phyloP scores from a whole-genome alignment of 2,888 invertebrate genomes.

The Mystacides longicornis region DNA sequence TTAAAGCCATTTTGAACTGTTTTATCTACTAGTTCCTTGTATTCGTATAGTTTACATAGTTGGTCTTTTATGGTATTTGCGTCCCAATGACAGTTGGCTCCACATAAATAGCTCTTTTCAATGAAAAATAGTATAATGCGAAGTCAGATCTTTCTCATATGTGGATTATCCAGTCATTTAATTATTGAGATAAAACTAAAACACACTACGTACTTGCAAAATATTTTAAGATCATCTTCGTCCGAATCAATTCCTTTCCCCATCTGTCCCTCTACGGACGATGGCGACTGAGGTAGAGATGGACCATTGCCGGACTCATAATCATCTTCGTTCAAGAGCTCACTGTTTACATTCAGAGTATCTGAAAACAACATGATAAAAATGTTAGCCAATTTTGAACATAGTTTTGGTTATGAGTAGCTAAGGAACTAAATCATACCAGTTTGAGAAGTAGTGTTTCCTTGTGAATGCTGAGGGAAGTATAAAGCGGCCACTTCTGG shows the following conservation, averaged over 20 bases:
- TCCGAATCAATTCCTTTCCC: slow-evolving; percentile 73
- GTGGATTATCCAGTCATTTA: too few species aligned
- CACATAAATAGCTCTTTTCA: too few species aligned
- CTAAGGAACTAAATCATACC: slow-evolving; percentile 19
- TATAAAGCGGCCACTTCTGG: slow-evolving; percentile 88
- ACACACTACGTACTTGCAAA: slow-evolving; percentile 46
- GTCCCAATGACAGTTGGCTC: too few species aligned
- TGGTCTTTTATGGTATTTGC: too few species aligned
- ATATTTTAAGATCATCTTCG: slow-evolving; percentile 66
- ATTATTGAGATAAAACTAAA: too few species aligned
- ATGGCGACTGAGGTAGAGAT: slow-evolving; percentile 88
- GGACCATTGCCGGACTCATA: slow-evolving; percentile 95
- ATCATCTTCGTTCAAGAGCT: slow-evolving; percentile 70
- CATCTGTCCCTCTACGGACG: slow-evolving; percentile 76
- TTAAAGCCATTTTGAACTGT: too few species aligned
- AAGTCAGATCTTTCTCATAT: too few species aligned
- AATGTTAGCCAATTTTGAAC: neutral
- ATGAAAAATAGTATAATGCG: too few species aligned
- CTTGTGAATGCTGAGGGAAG: slow-evolving; percentile 59
- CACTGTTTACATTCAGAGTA: slow-evolving; percentile 36
- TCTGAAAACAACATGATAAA: neutral
- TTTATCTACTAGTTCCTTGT: too few species aligned
- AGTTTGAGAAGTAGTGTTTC: slow-evolving; percentile 24
- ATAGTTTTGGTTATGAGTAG: neutral
- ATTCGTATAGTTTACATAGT: too few species aligned